These are phyloP conservation scores for Criorhina ranunculi DNA, from an alignment of 2,888 invertebrate species.

Conservation along the genomic window DNA sequence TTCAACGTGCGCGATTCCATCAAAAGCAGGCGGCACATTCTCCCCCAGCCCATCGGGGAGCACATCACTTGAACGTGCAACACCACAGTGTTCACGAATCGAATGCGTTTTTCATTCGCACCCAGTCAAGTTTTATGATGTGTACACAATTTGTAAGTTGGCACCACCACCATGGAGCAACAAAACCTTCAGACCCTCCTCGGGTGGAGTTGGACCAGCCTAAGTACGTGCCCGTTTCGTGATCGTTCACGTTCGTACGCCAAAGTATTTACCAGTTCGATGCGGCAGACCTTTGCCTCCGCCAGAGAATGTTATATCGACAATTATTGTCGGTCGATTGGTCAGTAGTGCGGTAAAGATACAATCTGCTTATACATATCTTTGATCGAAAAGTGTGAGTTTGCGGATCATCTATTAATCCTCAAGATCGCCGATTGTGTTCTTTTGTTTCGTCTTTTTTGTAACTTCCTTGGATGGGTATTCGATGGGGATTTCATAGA, in stretches of 20 bases:
- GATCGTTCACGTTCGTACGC: constrained; percentile 63
- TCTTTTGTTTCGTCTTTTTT: background rate
- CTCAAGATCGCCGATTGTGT: constrained; percentile 32
- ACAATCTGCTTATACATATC: constrained; percentile 46
- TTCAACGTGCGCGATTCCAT: constrained; percentile 44
- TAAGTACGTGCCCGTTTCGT: constrained; percentile 60
- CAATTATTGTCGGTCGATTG: constrained; percentile 70
- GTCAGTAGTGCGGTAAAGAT: constrained; percentile 60
- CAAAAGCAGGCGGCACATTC: constrained; percentile 12
- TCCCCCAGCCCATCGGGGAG: background rate
- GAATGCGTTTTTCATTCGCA: constrained; percentile 69
- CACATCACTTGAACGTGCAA: constrained; percentile 34
- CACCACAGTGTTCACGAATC: constrained; percentile 12
- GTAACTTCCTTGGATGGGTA: constrained; percentile 6
- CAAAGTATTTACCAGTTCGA: constrained; percentile 36
- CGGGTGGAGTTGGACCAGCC: constrained; percentile 54
- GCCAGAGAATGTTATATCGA: constrained; percentile 44
- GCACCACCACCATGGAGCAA: constrained; percentile 36
- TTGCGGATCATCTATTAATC: constrained; percentile 71
- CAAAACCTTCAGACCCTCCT: constrained; percentile 48
- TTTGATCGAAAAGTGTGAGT: constrained; percentile 44
- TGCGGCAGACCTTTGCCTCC: constrained; percentile 47
- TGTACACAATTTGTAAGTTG: constrained; percentile 75
- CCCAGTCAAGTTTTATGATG: constrained; percentile 74
- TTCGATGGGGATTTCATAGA: constrained; percentile 47